phyloP scores from a whole-genome alignment of 2,113 vertebrate species.

The Phodopus roborovskii region DNA sequence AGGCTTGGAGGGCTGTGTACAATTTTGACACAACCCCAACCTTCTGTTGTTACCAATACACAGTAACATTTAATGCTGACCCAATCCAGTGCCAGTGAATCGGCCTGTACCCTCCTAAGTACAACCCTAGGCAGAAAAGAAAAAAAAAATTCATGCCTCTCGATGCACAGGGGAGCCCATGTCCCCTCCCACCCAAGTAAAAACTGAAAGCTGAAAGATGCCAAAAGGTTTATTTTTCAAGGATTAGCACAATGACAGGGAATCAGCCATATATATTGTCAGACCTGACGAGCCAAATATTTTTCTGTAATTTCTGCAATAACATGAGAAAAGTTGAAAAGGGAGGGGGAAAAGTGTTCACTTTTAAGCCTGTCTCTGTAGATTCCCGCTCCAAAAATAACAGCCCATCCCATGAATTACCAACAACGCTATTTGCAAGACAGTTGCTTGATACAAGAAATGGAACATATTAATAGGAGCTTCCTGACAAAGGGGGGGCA shows the following conservation, averaged over 20 bases:
- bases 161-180: not conserved
- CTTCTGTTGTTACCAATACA: not conserved
- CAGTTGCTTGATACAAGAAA: slow-evolving; percentile 56
- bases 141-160: not conserved
- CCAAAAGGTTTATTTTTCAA: slow-evolving; percentile 77
- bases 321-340: slow-evolving; percentile 62
- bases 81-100: not conserved
- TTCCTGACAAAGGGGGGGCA: slow-evolving; percentile 43
- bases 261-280: slow-evolving; percentile 73
- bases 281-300: slow-evolving; percentile 72
- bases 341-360: not conserved
- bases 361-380: slow-evolving; percentile 42
- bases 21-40: not conserved
- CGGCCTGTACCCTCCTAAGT: not conserved
- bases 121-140: not conserved
- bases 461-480: slow-evolving; percentile 67
- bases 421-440: slow-evolving; percentile 36
- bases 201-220: slow-evolving; percentile 50
- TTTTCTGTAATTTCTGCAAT: slow-evolving; percentile 79
- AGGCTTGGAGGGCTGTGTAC: accelerated
- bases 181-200: slow-evolving; percentile 5
- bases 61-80: not conserved
- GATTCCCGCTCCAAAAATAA: slow-evolving; percentile 65
- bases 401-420: slow-evolving; percentile 65
- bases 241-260: slow-evolving; percentile 72